Percentiles rank a stretch among this genome's conserved stretches.
These are phyloP conservation scores for Lydus trimaculatus DNA, from an alignment of 2,888 invertebrate genomes.

Conservation along the genomic window DNA sequence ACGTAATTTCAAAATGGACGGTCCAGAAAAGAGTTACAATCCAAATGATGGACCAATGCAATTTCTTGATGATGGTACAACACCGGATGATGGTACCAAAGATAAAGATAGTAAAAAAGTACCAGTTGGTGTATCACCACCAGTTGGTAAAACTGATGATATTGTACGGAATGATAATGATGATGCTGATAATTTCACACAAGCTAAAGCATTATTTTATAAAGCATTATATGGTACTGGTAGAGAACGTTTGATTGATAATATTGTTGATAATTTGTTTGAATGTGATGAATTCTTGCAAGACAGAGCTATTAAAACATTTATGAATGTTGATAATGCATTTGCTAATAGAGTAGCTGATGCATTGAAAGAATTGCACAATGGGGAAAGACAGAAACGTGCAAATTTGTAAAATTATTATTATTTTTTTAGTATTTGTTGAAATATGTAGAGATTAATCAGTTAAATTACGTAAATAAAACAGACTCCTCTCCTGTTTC, in stretches of 20 bases:
- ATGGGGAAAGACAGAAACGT: slow-evolving; percentile 26
- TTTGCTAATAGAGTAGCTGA: slow-evolving; percentile 78
- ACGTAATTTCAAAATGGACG: slow-evolving; percentile 65
- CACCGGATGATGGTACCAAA: slow-evolving; percentile 89
- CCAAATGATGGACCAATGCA: slow-evolving; percentile 89
- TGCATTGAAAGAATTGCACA: slow-evolving; percentile 42
- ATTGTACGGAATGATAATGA: slow-evolving; percentile 76
- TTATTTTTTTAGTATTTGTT: background rate
- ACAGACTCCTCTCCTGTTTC: background rate
- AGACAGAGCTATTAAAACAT: slow-evolving; percentile 85
- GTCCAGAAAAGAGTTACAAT: slow-evolving; percentile 49
- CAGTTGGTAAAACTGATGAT: slow-evolving; percentile 74
- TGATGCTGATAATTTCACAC: slow-evolving; percentile 91
- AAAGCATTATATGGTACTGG: slow-evolving; percentile 75
- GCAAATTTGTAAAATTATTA: slow-evolving; percentile 45
- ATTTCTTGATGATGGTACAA: slow-evolving; percentile 82
- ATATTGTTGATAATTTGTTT: slow-evolving; percentile 81
- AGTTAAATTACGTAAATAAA: background rate
- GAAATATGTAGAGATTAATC: background rate
- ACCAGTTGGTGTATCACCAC: slow-evolving; percentile 68
- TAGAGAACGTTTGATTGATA: slow-evolving; percentile 75
- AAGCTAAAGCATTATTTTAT: slow-evolving; percentile 82
- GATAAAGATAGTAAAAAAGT: slow-evolving; percentile 56
- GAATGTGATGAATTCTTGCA: slow-evolving; percentile 86
- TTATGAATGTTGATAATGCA: slow-evolving; percentile 79